Conservation (phyloP, 2,888 invertebrate genomes). For the Hypomecis punctinalis region DNA sequence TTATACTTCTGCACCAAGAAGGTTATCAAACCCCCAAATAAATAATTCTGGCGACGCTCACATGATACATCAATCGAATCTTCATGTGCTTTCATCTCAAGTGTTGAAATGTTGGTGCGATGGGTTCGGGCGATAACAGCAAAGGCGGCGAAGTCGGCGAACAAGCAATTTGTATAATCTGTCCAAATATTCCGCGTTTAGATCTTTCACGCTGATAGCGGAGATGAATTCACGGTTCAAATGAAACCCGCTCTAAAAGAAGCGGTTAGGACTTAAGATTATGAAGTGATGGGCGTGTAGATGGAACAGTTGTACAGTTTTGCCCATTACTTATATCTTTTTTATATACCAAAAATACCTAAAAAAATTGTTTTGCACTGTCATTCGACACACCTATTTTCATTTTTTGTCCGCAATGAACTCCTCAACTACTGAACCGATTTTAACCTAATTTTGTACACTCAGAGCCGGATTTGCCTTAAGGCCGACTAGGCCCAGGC, state of each 20-base stretch:
- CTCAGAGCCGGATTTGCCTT: no score
- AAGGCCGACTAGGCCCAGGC: no score
- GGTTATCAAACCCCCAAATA: no score
- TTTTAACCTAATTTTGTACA: no score
- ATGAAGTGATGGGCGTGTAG: not conserved
- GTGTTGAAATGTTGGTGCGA: conserved; percentile 65
- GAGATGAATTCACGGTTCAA: conserved; percentile 53
- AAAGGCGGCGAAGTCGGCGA: conserved; percentile 75
- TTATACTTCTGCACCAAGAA: no score
- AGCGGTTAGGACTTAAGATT: conserved; percentile 3
- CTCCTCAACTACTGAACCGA: no score
- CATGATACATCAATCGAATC: conserved; percentile 55
- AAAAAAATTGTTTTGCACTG: no score
- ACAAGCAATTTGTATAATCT: conserved; percentile 73
- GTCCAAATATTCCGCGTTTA: conserved; percentile 66
- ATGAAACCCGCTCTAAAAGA: conserved; percentile 45
- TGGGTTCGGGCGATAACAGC: conserved; percentile 61
- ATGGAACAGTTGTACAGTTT: not conserved
- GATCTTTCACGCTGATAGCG: conserved; percentile 64
- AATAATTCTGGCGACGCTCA: no score
- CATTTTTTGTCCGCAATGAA: no score
- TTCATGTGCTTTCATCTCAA: conserved; percentile 38
- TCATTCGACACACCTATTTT: no score
- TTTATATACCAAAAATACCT: not conserved
- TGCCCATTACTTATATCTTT: not conserved